Conservation (phyloP, 2,113 vertebrate species). For the Gobio gobio region DNA sequence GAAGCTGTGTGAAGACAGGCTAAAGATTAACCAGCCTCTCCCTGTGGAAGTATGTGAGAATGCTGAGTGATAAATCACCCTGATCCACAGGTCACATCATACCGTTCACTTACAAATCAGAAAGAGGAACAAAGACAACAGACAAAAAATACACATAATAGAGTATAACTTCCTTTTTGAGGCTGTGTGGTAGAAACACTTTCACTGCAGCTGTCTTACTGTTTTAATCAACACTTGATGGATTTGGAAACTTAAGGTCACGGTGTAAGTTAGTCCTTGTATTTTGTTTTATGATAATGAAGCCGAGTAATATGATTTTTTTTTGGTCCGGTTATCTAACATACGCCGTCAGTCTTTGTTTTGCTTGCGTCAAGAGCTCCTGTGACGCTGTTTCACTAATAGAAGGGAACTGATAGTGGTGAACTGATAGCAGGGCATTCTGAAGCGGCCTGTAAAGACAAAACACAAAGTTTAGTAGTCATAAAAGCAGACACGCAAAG, state of each 20-base stretch:
- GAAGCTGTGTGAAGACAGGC: background rate
- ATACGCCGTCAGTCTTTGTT: background rate
- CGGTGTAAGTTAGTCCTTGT: background rate
- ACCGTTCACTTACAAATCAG: background rate
- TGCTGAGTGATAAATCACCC: background rate
- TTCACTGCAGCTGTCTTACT: background rate
- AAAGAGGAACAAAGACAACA: background rate
- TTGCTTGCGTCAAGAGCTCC: background rate
- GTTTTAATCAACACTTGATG: background rate
- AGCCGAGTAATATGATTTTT: background rate
- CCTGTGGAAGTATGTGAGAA: background rate
- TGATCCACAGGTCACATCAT: background rate
- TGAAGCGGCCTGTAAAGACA: background rate
- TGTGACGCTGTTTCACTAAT: background rate
- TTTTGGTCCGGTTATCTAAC: background rate
- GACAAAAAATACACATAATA: background rate
- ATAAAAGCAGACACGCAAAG: background rate
- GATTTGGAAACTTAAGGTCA: background rate
- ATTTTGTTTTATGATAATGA: background rate
- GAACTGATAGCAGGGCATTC: background rate
- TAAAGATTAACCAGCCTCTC: constrained; percentile 49
- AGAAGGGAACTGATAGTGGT: background rate
- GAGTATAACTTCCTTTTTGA: background rate
- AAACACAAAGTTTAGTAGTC: background rate
- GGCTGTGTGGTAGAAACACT: background rate